Evolutionary conservation across 2,113 vertebrate genomes (phyloP).

Genomic region (Gasterosteus aculeatus): DNA sequence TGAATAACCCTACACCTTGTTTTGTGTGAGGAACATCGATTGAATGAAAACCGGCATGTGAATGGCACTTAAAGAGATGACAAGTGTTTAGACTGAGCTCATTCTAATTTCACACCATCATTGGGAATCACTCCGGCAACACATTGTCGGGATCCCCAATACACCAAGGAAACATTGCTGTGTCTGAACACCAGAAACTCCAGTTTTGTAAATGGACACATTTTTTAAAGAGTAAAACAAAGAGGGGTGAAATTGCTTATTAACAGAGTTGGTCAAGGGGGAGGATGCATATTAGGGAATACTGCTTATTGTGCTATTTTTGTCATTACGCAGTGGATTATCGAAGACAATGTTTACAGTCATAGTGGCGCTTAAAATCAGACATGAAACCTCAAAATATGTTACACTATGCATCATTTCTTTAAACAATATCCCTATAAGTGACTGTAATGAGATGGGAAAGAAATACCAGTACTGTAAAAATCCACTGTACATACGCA

Average conservation of each 20-base stretch:
- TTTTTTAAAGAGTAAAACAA: constrained; percentile 40
- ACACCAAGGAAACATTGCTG: constrained; percentile 63
- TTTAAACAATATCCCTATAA: background rate
- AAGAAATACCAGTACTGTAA: background rate
- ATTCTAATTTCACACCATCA: constrained; percentile 58
- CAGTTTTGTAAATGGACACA: constrained; percentile 46
- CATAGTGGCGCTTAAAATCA: background rate
- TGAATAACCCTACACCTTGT: constrained; percentile 53
- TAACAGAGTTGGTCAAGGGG: background rate
- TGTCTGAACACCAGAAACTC: constrained; percentile 57
- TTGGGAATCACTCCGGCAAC: constrained; percentile 52
- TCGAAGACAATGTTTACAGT: background rate
- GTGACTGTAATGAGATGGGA: background rate
- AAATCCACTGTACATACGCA: background rate
- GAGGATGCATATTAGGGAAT: too few species aligned
- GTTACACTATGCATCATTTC: background rate
- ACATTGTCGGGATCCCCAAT: constrained; percentile 58
- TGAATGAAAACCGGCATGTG: background rate
- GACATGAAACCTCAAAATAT: background rate
- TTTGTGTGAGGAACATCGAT: constrained; percentile 21
- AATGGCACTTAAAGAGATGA: constrained; percentile 25
- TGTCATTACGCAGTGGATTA: background rate
- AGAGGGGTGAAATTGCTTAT: background rate
- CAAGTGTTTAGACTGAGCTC: constrained; percentile 19
- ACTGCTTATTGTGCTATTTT: too few species aligned